Evolutionary conservation across 30 jellyfish, hydroid and myxozoan genomes (phyloP), one percentile per base, ranked within the genome.

Genomic region (Aurelia aurita): DNA sequence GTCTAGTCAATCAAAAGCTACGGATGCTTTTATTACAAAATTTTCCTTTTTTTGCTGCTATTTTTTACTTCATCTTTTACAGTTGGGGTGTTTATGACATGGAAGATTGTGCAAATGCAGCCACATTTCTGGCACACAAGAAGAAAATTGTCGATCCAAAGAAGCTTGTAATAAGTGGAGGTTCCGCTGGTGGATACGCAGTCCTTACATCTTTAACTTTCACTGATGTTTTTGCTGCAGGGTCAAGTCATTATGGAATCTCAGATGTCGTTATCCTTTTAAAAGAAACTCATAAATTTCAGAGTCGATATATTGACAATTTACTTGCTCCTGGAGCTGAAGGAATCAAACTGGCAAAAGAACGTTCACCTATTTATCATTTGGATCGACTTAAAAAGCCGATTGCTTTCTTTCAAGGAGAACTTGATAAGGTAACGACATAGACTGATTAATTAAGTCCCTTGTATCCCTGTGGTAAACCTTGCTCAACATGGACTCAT

Each of bases 181-280:
- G 98, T 15, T 91, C 98, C 15, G 96, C 98, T 21, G 98, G 98
- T 2, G 98, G 98, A 60, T 91, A 91, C 75, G 71, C 94, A 23
- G 90, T 95, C 5, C 74, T 91, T 22, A 90, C 96, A 20, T 76
- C 91, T 32, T 68, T 91, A 25, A 91, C 98, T 23, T 91, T 91
- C 53, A 59, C 89, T 0, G 88, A 80, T 29, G 88, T 79, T 20
- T 91, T 91, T 58, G 90, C 92, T 1, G 98, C 95, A 14, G 98
- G 98, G 22, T 89, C 96, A 16, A 85, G 96, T 69, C 91, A 91
- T 72, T 91, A 75, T 78, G 98, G 98, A 58, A 75, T 91, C 14
- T 80, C 96, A 65, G 94, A 91, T 26, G 21, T 91, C 20, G 69
- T 74, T 1, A 32, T 79, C 15, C 70, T 91, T 16, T 75, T 94